Evolutionary conservation across 2,113 vertebrate genomes (phyloP), one percentile per base, ranked within the genome.

Genomic region (Australoheros scitulus): DNA sequence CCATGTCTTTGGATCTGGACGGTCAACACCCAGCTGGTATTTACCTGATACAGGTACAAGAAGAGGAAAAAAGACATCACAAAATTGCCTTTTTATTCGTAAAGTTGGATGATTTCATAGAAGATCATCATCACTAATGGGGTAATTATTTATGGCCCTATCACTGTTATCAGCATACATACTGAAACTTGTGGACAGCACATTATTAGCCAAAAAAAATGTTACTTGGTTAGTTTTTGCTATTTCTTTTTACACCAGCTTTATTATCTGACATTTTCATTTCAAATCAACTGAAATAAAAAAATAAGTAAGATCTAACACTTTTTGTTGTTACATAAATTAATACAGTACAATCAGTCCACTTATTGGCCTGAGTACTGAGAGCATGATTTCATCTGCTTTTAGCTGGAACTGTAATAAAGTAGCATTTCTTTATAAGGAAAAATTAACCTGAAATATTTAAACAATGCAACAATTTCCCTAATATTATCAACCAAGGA

Each of bases 1-100:
- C 98, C 98, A 99, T 0, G 98, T 99, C 93, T 99, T 99, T 0
- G 98, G 97, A 81, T 99, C 98, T 0, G 98, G 96, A 2, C 95
- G 93, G 85, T 96, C 97, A 18, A 96, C 87, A 0, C 97, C 97
- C 2, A 89, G 94, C 93, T 96, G 98, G 57, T 95, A 99, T 83
- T 98, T 97, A 68, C 98, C 98, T 99, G 34, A 8, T 32, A 58
- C 34, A 61, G 2, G 18, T 0, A 14, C 10, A 81, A 6, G 65
- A 4, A 34, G 22, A 77, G 24, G 8, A 20, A 68, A 5, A 24
- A 82, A 29, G 29, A 11, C 14, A 13, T 7, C 22, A 29, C 15
- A 7, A 29, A 47, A 26, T 50, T 68, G 41, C 29, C 41, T 50
- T 68, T 68, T 47, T 68, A 18, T 14, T 14, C 6, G 3, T 52